These are phyloP conservation scores for Xenopus borealis DNA, from an alignment of 2,113 vertebrate species.

Conservation along the genomic window DNA sequence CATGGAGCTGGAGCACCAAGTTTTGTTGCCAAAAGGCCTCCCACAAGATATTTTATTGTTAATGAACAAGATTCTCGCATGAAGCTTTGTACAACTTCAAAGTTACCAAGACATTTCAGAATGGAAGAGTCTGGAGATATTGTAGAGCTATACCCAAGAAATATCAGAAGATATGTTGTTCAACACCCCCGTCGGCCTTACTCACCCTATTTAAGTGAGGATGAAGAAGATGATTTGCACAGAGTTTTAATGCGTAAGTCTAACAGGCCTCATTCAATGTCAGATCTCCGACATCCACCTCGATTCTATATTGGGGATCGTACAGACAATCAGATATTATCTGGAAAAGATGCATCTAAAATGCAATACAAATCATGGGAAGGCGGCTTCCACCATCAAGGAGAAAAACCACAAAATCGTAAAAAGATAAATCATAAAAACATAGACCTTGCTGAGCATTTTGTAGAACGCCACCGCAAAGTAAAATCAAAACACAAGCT, in stretches of 20 bases:
- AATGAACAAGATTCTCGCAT: constrained; percentile 74
- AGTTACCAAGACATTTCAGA: constrained; percentile 72
- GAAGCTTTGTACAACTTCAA: constrained; percentile 66
- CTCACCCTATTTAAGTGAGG: constrained; percentile 71
- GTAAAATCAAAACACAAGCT: constrained; percentile 66
- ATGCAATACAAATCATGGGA: constrained; percentile 59
- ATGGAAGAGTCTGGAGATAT: constrained; percentile 66
- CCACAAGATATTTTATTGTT: constrained; percentile 72
- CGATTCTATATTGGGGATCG: constrained; percentile 73
- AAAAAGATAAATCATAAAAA: constrained; percentile 59
- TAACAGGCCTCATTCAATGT: constrained; percentile 67
- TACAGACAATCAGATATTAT: constrained; percentile 54
- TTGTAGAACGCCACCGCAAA: constrained; percentile 61
- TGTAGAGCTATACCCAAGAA: constrained; percentile 73
- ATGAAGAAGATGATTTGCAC: constrained; percentile 65
- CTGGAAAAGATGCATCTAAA: constrained; percentile 53
- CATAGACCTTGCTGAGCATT: constrained; percentile 52
- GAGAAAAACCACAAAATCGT: constrained; percentile 49
- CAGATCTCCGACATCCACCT: constrained; percentile 70
- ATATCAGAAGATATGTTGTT: constrained; percentile 61
- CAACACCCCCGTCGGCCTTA: constrained; percentile 53
- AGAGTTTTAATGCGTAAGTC: constrained; percentile 53
- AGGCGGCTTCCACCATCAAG: constrained; percentile 53
- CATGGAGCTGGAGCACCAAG: constrained; percentile 51
- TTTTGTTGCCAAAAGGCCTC: constrained; percentile 61